Evolutionary conservation across 2,113 vertebrate species (phyloP).

Genomic region (Progne subis): DNA sequence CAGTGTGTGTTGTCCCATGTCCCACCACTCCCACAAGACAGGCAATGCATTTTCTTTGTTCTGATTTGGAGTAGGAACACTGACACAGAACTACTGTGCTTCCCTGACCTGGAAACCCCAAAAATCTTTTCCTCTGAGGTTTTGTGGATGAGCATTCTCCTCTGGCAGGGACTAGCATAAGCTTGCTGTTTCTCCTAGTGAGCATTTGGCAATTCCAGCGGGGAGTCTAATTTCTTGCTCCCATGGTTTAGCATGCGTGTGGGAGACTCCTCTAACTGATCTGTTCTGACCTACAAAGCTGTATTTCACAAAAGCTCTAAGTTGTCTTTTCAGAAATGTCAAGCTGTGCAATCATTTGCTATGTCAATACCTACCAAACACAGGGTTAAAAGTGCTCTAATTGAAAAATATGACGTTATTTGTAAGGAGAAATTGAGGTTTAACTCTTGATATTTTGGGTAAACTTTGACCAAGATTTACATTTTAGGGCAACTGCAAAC

Average conservation of each 20-base stretch:
- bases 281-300: conserved; percentile 25
- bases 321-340: background rate
- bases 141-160: background rate
- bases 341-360: background rate
- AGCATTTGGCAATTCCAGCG: conserved; percentile 31
- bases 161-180: background rate
- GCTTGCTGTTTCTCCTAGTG: background rate
- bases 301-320: background rate
- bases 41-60: background rate
- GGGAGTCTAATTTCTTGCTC: conserved; percentile 21
- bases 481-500: background rate
- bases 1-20: background rate
- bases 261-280: conserved; percentile 12
- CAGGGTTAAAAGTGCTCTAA: background rate
- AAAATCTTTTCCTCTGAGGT: background rate
- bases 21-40: background rate
- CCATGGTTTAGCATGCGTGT: background rate
- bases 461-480: background rate
- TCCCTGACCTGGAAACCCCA: background rate
- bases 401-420: background rate
- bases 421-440: background rate
- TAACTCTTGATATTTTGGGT: background rate
- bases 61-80: background rate
- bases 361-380: background rate
- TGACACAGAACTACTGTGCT: background rate